A percentile compares a stretch with the other conserved stretches of the same genome.
These are phyloP conservation scores for Strix aluco DNA, from an alignment of 2,113 vertebrate genomes.

Conservation along the genomic window DNA sequence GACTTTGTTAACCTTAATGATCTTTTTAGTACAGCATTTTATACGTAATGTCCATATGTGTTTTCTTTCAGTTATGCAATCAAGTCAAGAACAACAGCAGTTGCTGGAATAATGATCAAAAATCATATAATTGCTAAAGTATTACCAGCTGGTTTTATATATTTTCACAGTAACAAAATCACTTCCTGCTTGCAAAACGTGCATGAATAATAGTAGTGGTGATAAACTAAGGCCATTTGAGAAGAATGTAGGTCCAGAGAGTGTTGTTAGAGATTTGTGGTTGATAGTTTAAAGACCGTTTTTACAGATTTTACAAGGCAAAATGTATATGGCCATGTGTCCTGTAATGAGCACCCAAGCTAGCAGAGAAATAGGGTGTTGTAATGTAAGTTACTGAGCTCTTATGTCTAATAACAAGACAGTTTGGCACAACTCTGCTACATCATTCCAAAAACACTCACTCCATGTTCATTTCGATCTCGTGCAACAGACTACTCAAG, in stretches of 20 bases:
- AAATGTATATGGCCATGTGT: accelerated
- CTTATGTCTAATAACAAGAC: neutral
- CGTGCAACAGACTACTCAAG: neutral
- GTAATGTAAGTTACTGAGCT: neutral
- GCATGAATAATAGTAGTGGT: neutral
- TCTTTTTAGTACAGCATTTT: neutral
- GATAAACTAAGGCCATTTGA: neutral
- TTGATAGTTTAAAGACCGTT: neutral
- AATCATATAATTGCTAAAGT: neutral
- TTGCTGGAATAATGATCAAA: neutral
- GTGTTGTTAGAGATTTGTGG: neutral
- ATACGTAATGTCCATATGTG: accelerated
- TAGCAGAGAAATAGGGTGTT: neutral
- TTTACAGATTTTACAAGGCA: neutral
- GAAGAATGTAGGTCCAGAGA: neutral
- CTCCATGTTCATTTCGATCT: neutral
- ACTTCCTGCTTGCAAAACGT: neutral
- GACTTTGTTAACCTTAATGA: neutral
- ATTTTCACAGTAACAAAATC: neutral
- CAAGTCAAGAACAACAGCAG: neutral
- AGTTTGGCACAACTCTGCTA: neutral
- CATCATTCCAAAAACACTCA: neutral
- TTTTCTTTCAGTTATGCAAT: neutral
- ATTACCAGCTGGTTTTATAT: too few relatives aligned
- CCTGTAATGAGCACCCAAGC: neutral